Evolutionary conservation across 2,113 vertebrate species (phyloP), one percentile per base, ranked within the genome.

Genomic region (Misgurnus mizolepis): DNA sequence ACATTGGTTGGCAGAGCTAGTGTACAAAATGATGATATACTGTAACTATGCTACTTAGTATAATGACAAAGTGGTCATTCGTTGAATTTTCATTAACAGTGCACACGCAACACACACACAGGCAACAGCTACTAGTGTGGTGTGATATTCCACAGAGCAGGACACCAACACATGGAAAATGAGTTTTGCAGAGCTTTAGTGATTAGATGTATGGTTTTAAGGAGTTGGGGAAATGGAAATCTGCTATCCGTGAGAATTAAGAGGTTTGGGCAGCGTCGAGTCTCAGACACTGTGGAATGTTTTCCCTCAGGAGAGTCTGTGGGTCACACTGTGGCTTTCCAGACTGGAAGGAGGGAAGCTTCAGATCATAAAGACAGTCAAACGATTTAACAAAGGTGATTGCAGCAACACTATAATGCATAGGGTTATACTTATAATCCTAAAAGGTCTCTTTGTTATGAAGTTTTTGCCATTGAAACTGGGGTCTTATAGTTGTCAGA

Each of bases 141-240:
- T 78, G n/a, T 81, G 61, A 87, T 81, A 84, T 11, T 67, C 67
- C 72, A 73, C 78, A 62, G 82, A 80, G 73, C 61, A 77, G 67
- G 76, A 84, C 27, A 27, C 27, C 53, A 39, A 41, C 22, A 39
- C 83, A 80, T 74, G 83, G 60, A 75, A 78, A 81, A 87, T 82
- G 39, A 84, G 80, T 69, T 87, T 82, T 88, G 76, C 87, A 87
- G 87, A 88, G 83, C 84, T 86, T 78, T 79, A 55, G 39, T 82
- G 82, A 76, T 90, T 83, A 79, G 77, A 72, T 41, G 53, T 45
- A 67, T 9, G 45, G 81, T 85, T 87, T 81, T 66, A 53, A 75
- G 72, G 69, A 84, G 43, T 62, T 15, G 68, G 72, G 72, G 50
- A 86, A 78, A 83, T 75, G 62, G 82, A 83, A 88, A 78, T 70